phyloP scores from a whole-genome alignment of 2,113 vertebrate genomes.

The Erythrocercus mccallii region DNA sequence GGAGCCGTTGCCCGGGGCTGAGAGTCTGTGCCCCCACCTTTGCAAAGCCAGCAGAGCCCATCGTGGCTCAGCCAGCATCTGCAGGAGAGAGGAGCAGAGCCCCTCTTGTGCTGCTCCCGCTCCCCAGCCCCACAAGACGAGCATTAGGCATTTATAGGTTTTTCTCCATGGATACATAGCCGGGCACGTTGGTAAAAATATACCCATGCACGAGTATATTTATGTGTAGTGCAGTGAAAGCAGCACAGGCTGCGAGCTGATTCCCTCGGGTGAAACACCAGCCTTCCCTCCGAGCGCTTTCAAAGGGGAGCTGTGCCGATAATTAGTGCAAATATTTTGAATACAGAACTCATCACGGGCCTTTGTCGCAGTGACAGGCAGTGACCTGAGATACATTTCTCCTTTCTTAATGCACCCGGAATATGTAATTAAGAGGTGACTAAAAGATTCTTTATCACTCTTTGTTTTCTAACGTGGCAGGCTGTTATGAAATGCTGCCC shows the following conservation, averaged over 20 bases:
- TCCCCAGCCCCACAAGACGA: conserved; percentile 12
- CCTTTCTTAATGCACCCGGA: background rate
- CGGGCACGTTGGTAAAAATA: conserved; percentile 55
- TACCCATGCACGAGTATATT: conserved; percentile 19
- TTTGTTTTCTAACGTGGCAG: conserved; percentile 39
- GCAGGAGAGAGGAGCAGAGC: background rate
- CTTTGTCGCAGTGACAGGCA: conserved; percentile 53
- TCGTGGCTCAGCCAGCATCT: background rate
- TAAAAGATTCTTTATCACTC: conserved; percentile 40
- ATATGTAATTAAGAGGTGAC: conserved; percentile 59
- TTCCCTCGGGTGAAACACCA: conserved; percentile 25
- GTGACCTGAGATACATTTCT: conserved; percentile 47
- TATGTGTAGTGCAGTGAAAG: conserved; percentile 2
- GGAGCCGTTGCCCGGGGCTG: fast-evolving
- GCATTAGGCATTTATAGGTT: conserved; percentile 48
- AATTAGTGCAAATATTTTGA: conserved; percentile 69
- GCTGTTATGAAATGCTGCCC: conserved; percentile 32
- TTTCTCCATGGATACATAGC: conserved; percentile 60
- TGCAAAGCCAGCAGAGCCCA: background rate
- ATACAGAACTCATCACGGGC: conserved; percentile 40
- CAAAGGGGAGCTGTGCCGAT: conserved; percentile 29
- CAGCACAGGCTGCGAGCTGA: conserved; percentile 6
- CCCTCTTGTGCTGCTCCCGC: background rate
- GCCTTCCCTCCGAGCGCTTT: background rate
- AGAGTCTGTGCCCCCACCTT: background rate